These are phyloP conservation scores for Eumerus sabulonum DNA, from an alignment of 2,888 invertebrate species.

Conservation along the genomic window DNA sequence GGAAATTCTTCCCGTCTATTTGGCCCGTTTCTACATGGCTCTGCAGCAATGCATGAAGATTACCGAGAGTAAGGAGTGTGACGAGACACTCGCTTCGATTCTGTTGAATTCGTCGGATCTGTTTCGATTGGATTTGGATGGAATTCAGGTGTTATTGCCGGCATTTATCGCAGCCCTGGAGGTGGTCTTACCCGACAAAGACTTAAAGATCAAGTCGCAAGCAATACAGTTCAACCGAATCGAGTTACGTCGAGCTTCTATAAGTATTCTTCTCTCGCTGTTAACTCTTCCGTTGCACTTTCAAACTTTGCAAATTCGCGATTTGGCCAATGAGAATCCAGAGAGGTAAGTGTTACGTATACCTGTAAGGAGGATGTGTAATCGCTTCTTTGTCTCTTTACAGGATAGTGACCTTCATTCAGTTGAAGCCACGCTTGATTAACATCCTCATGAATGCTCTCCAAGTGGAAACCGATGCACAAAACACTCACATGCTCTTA, in stretches of 20 bases:
- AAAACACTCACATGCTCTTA: slow-evolving; percentile 92
- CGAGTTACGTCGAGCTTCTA: slow-evolving; percentile 93
- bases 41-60: slow-evolving; percentile 91
- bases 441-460: slow-evolving; percentile 91
- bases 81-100: slow-evolving; percentile 92
- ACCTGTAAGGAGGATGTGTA: slow-evolving; percentile 55
- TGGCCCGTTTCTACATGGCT: slow-evolving; percentile 95
- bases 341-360: slow-evolving; percentile 75
- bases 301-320: slow-evolving; percentile 86
- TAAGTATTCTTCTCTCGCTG: slow-evolving; percentile 93
- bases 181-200: slow-evolving; percentile 92
- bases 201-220: slow-evolving; percentile 86
- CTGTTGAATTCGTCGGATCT: slow-evolving; percentile 92
- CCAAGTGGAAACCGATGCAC: slow-evolving; percentile 90
- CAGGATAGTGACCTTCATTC: slow-evolving; percentile 82
- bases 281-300: slow-evolving; percentile 96
- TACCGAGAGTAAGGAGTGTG: slow-evolving; percentile 84
- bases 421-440: slow-evolving; percentile 87
- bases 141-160: slow-evolving; percentile 94
- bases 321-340: slow-evolving; percentile 82
- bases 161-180: slow-evolving; percentile 94
- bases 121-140: slow-evolving; percentile 94
- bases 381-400: slow-evolving; percentile 20
- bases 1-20: slow-evolving; percentile 93
- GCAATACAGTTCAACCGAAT: slow-evolving; percentile 82